Evolutionary conservation across 2,888 invertebrate genomes (phyloP), one percentile per base, ranked within the genome.

Genomic region (Cetonia aurata): DNA sequence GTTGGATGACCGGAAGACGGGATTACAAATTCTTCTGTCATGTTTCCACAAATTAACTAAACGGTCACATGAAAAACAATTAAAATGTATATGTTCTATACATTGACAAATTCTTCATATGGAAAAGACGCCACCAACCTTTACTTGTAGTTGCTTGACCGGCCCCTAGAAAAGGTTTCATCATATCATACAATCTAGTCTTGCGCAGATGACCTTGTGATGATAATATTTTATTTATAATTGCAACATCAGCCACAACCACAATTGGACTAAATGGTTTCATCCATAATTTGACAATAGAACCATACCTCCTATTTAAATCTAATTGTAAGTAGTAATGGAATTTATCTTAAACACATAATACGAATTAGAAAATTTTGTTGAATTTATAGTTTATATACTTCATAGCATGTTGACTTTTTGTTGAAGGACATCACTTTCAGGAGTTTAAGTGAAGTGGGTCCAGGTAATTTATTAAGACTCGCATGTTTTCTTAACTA

Each of bases 381-480:
- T 50, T 6, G 37, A 37, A 37, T 1, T 15, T 3, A 3, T 6
- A 12, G 3, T n/a, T 59, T 17, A 6, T 60, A 25, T n/a, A 31
- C 33, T n/a, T 31, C 33, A 6, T 65, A 65, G 50, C 62, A 19
- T 17, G 48, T 33, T 8, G 13, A 10, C 50, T 37, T 4, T n/a
- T 37, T 17, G 2, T 33, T 12, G 1, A 10, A 15, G 1, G 50
- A 6, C 12, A 33, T 50, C 50, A 37, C 17, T 15, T 37, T n/a
- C 33, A 65, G 6, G 17, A 65, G 37, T n/a, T 65, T 31, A 33
- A 31, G 50, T 52, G 41, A 12, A 13, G 62, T 33, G 3, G 71
- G 71, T 9, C 71, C 71, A 13, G 68, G 71, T 37, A 71, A 15
- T 48, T 68, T 71, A 10, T 62, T 59, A 17, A 71, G n/a, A 31